These are phyloP conservation scores for Stratiolaelaps scimitus DNA, from an alignment of 1,140 invertebrate species.

Conservation along the genomic window DNA sequence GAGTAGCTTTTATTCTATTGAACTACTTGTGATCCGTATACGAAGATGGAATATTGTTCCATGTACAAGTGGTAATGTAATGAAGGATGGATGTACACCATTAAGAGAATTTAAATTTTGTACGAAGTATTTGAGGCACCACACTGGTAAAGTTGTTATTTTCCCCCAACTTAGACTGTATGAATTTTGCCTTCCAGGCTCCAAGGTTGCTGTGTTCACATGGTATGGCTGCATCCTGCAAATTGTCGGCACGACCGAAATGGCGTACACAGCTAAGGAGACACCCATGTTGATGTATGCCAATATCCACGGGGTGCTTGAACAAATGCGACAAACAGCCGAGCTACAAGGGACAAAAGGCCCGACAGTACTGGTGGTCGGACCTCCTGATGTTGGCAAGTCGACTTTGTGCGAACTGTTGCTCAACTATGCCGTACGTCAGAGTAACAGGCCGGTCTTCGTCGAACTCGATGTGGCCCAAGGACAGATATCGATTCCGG, in stretches of 20 bases:
- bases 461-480: constrained; percentile 95
- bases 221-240: constrained; percentile 83
- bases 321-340: constrained; percentile 63
- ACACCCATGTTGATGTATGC: constrained; percentile 92
- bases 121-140: no score
- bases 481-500: constrained; percentile 78
- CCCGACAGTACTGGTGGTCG: constrained; percentile 51
- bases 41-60: no score
- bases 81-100: no score
- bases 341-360: constrained; percentile 52
- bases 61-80: no score
- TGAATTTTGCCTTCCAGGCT: no score
- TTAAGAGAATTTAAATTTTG: no score
- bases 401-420: constrained; percentile 76
- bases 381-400: constrained; percentile 91
- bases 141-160: no score
- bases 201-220: constrained; percentile 85
- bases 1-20: no score
- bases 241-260: constrained; percentile 32
- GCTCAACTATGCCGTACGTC: constrained; percentile 80
- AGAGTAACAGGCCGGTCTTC: constrained; percentile 65
- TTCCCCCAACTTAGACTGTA: no score
- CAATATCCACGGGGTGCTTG: constrained; percentile 84
- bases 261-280: constrained; percentile 62
- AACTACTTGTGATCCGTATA: no score